A percentile compares a stretch with the other conserved stretches of the same genome.
Evolutionary conservation across 2,113 vertebrate species (phyloP).

Genomic region (Lonchura striata): DNA sequence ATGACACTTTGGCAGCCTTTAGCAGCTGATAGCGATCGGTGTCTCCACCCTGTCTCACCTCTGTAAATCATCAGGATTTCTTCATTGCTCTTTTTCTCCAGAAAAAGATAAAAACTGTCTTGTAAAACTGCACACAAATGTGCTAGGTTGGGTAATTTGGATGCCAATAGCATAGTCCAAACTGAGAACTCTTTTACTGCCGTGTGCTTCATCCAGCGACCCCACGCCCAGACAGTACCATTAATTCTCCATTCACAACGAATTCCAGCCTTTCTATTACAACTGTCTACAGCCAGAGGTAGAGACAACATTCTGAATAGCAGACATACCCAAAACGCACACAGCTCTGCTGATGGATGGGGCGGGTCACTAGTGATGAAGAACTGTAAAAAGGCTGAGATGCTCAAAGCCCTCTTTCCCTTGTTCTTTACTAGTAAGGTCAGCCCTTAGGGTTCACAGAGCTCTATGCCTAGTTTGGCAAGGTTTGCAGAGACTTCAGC

Average conservation of each 20-base stretch:
- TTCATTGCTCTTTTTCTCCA: not conserved
- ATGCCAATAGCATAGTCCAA: not conserved
- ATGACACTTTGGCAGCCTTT: not conserved
- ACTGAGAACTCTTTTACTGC: not conserved
- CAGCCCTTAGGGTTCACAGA: not conserved
- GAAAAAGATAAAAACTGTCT: not conserved
- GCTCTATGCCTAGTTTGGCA: not conserved
- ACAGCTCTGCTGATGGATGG: not conserved
- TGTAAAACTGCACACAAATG: not conserved
- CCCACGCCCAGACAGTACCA: not conserved
- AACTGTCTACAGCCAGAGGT: not conserved
- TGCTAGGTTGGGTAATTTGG: not conserved
- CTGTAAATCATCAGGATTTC: not conserved
- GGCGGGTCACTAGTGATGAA: not conserved
- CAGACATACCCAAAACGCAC: not conserved
- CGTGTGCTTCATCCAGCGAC: not conserved
- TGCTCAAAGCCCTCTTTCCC: not conserved
- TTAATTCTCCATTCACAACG: not conserved
- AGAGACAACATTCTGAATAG: not conserved
- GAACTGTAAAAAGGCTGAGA: not conserved
- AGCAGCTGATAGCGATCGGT: not conserved
- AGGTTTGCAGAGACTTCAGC: not conserved
- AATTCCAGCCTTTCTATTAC: not conserved
- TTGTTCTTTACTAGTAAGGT: not conserved
- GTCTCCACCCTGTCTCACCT: not conserved